Conservation (phyloP, 2,113 vertebrate species). For the Pachypanchax playfairii region DNA sequence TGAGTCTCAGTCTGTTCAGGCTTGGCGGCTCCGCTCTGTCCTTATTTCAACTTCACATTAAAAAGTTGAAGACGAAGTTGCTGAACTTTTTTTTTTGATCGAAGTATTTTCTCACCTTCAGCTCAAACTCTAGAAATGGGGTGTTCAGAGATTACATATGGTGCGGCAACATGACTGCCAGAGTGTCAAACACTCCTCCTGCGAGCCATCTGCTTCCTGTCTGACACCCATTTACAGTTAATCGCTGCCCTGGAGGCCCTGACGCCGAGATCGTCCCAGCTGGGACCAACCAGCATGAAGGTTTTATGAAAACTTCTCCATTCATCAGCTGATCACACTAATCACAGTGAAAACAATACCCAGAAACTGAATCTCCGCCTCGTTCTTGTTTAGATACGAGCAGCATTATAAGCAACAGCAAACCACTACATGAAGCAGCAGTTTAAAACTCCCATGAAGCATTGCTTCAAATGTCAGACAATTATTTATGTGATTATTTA, state of each 20-base stretch:
- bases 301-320: slow-evolving; percentile 12
- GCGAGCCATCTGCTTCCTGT: slow-evolving; percentile 51
- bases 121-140: slow-evolving; percentile 8
- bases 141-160: slow-evolving; percentile 36
- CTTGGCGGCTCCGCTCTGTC: not conserved
- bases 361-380: too few relatives aligned
- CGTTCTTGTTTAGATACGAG: too few relatives aligned
- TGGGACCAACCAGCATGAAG: slow-evolving; percentile 12
- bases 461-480: too few relatives aligned
- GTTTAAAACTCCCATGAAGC: too few relatives aligned
- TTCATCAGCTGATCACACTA: too few relatives aligned
- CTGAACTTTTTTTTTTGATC: slow-evolving; percentile 1
- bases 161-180: slow-evolving; percentile 23
- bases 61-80: not conserved
- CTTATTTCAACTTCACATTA: slow-evolving; percentile 17
- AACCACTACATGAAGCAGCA: too few relatives aligned
- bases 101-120: slow-evolving; percentile 8
- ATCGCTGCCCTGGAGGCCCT: slow-evolving; percentile 14
- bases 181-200: slow-evolving; percentile 36
- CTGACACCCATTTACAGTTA: slow-evolving; percentile 48
- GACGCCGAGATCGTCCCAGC: slow-evolving; percentile 29
- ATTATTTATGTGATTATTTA: too few relatives aligned
- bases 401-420: too few relatives aligned
- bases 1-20: not conserved
- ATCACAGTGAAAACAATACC: too few relatives aligned